These are phyloP conservation scores for Apteryx mantelli DNA, from an alignment of 2,113 vertebrate species.

Conservation along the genomic window DNA sequence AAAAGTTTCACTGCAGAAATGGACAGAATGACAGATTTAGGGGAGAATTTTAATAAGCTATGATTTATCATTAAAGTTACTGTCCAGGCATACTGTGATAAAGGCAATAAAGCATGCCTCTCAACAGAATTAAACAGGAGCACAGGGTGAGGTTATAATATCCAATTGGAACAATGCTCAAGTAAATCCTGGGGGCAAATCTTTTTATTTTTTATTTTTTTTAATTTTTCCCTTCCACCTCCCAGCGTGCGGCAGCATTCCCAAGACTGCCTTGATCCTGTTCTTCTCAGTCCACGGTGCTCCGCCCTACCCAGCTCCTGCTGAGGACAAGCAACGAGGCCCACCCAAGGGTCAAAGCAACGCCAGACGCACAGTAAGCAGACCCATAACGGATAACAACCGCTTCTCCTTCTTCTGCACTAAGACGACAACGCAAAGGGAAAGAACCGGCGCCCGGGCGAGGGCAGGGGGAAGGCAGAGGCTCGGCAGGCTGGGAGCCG, in stretches of 20 bases:
- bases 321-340: background rate
- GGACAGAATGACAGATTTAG: background rate
- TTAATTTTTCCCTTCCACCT: background rate
- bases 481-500: background rate
- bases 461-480: background rate
- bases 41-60: background rate
- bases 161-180: background rate
- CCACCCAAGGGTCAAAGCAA: background rate
- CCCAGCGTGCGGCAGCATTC: background rate
- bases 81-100: rapidly evolving
- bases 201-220: background rate
- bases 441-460: background rate
- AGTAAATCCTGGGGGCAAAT: too few species aligned
- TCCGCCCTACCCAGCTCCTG: background rate
- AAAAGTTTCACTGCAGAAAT: rapidly evolving
- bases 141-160: too few species aligned
- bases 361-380: rapidly evolving
- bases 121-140: background rate
- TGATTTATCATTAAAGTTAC: background rate
- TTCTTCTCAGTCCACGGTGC: too few species aligned
- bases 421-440: background rate
- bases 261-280: too few species aligned
- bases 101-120: rapidly evolving
- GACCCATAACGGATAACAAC: background rate
- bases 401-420: background rate